A percentile compares a stretch with the other conserved stretches of the same genome.
These are phyloP conservation scores for Tamandua tetradactyla DNA, from an alignment of 2,797 vertebrate species.

Conservation along the genomic window DNA sequence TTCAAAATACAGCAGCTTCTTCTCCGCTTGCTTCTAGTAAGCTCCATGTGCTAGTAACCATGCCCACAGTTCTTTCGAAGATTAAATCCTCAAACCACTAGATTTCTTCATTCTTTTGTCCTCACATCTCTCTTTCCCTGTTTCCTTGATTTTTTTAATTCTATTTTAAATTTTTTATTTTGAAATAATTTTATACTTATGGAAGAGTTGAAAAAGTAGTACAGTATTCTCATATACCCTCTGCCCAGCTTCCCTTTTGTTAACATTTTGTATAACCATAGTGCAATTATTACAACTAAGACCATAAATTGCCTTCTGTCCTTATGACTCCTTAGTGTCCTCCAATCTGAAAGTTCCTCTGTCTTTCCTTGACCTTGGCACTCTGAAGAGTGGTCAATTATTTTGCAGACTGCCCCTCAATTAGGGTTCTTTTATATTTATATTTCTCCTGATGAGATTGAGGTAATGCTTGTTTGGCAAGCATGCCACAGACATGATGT, in stretches of 20 bases:
- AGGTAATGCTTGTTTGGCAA: background rate
- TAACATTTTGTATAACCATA: fast-evolving
- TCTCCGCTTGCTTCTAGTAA: background rate
- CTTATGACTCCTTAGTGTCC: background rate
- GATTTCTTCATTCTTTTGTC: background rate
- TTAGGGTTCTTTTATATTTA: background rate
- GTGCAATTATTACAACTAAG: background rate
- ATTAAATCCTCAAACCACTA: background rate
- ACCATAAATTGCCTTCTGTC: fast-evolving
- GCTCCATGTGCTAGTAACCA: background rate
- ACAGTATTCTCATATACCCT: background rate
- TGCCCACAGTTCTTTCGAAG: background rate
- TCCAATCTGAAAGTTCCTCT: too few species aligned
- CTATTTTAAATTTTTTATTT: background rate
- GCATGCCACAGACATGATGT: background rate
- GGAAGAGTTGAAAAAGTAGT: background rate
- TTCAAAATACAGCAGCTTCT: background rate
- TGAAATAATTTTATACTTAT: background rate
- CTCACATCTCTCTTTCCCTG: background rate
- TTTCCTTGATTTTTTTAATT: background rate
- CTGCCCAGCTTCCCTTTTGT: background rate
- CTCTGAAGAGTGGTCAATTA: background rate
- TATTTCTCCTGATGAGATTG: background rate
- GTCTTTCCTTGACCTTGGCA: background rate
- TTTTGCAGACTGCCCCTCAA: background rate